A percentile compares a stretch with the other conserved stretches of the same genome.
Evolutionary conservation across 2,113 vertebrate species (phyloP).

Genomic region (Caranx ignobilis): DNA sequence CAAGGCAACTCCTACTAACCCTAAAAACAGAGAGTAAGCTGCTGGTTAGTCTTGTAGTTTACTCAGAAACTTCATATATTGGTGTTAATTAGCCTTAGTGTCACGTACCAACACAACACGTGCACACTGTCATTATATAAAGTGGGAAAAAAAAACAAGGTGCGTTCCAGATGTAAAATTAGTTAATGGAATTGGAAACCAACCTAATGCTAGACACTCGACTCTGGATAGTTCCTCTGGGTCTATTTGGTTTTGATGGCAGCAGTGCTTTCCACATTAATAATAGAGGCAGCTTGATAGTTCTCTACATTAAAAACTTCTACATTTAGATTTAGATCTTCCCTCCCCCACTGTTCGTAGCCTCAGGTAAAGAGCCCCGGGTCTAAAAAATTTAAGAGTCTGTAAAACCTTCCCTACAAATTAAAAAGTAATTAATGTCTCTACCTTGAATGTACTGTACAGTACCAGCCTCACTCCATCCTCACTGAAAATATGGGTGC

Average conservation of each 20-base stretch:
- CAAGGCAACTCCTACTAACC: no score
- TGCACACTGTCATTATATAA: neutral
- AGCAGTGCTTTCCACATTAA: constrained; percentile 65
- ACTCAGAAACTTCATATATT: no score
- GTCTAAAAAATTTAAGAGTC: constrained; percentile 74
- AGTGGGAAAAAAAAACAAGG: neutral
- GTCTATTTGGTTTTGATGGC: constrained; percentile 67
- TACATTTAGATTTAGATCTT: constrained; percentile 68
- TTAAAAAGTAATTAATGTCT: constrained; percentile 84
- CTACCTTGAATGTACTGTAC: constrained; percentile 73
- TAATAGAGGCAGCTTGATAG: constrained; percentile 64
- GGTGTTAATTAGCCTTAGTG: neutral
- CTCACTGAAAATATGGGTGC: constrained; percentile 48
- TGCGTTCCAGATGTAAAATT: neutral
- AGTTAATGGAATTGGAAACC: neutral
- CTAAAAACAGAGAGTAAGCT: no score
- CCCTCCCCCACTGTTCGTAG: constrained; percentile 28
- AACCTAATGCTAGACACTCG: constrained; percentile 20
- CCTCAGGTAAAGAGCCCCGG: constrained; percentile 73
- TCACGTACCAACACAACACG: neutral
- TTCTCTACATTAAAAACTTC: constrained; percentile 75
- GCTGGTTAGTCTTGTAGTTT: no score
- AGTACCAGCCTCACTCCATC: constrained; percentile 37
- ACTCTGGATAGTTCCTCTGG: constrained; percentile 52
- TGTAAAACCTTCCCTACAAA: constrained; percentile 73